A percentile compares a stretch with the other conserved stretches of the same genome.
These are phyloP conservation scores for Sminthurides bifidus DNA, from an alignment of 1,140 invertebrate species.

Conservation along the genomic window DNA sequence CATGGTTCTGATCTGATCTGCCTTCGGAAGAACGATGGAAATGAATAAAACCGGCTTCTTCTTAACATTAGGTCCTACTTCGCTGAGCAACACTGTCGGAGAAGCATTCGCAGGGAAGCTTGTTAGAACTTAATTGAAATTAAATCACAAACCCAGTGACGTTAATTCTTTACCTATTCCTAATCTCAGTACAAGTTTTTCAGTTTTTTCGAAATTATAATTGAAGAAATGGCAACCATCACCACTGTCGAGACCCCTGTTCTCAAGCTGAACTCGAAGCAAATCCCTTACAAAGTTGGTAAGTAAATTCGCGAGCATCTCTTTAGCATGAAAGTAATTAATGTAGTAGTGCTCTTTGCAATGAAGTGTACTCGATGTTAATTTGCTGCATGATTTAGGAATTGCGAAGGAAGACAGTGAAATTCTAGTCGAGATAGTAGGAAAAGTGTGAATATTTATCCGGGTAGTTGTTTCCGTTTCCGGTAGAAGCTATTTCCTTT, in stretches of 20 bases:
- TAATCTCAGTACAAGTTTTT: not conserved
- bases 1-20: no score
- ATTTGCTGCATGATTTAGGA: not conserved
- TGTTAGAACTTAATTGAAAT: no score
- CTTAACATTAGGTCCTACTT: no score
- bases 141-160: not conserved
- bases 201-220: no score
- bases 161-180: not conserved
- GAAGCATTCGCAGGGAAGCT: no score
- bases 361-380: not conserved
- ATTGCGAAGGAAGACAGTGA: not conserved
- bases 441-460: not conserved
- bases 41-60: no score
- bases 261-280: not conserved
- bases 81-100: no score
- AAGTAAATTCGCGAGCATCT: not conserved
- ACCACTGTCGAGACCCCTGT: not conserved
- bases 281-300: constrained; percentile 20
- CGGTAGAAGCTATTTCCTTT: no score
- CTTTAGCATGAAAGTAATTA: not conserved
- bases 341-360: not conserved
- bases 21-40: no score
- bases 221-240: constrained; percentile 1
- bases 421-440: no score
- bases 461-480: not conserved